Percentiles rank a stretch among this genome's conserved stretches.
Conservation (phyloP, 2,888 invertebrate genomes). For the Liodrosophila aerea region DNA sequence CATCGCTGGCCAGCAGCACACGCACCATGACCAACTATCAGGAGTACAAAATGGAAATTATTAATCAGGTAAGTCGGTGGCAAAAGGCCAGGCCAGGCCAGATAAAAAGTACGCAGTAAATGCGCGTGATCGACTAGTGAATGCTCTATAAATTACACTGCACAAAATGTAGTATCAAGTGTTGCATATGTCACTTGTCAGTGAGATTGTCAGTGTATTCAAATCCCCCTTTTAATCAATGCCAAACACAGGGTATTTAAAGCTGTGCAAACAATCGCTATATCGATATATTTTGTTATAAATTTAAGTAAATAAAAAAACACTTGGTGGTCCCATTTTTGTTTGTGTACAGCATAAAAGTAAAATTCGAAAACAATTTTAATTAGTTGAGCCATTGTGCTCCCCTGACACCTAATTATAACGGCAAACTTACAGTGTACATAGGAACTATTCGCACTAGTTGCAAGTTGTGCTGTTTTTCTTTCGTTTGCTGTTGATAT, state of each 20-base stretch:
- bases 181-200: too few species aligned
- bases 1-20: conserved; percentile 77
- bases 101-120: background rate
- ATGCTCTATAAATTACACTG: too few species aligned
- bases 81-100: too few species aligned
- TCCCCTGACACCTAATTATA: too few species aligned
- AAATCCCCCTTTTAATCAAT: conserved; percentile 19
- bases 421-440: too few species aligned
- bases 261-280: conserved; percentile 70
- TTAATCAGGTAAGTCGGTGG: conserved; percentile 79
- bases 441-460: background rate
- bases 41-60: conserved; percentile 81
- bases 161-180: too few species aligned
- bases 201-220: too few species aligned
- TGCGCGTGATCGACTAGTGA: too few species aligned
- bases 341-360: conserved; percentile 7
- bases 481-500: conserved; percentile 9
- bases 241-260: conserved; percentile 36
- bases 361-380: conserved; percentile 10
- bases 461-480: background rate
- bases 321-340: conserved; percentile 31
- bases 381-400: conserved; percentile 7
- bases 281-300: conserved; percentile 26
- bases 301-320: conserved; percentile 42
- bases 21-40: conserved; percentile 78